Evolutionary conservation across 2,888 invertebrate species (phyloP), one percentile per base, ranked within the genome.

Genomic region (Nomada flava): DNA sequence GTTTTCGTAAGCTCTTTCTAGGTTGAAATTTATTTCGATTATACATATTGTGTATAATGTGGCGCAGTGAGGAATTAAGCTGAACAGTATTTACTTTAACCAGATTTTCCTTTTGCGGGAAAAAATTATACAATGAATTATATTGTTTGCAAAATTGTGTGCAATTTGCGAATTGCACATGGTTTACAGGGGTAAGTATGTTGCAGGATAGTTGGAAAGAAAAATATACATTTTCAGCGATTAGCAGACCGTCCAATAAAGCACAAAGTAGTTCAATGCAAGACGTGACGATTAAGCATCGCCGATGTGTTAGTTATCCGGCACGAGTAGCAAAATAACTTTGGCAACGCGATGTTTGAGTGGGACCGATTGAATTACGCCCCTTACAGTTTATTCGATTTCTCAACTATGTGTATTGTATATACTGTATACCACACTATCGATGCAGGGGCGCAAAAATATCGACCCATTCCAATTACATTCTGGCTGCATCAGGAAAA

Each of bases 261-360:
- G 79, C 86, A 84, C 84, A 87, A 83, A 82, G 84, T 86, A 88
- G 86, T 85, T 86, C 83, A 75, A 79, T 76, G 79, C 77, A 83
- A 78, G 80, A 91, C 91, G 91, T 89, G 91, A 90, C 88, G 91
- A 91, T 91, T 88, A 90, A 89, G 88, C 88, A 84, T 74, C 76
- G 85, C 7, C 68, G 74, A 83, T 92, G 91, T 91, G 92, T 91
- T 74, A 88, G 86, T 87, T 90, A 90, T 88, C 84, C 87, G 90
- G 89, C 91, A 91, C 91, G 91, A 88, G 86, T 88, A 87, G 85
- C 80, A 78, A 85, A 90, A 90, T 89, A 90, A 90, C 90, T 91
- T 87, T 72, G 85, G 80, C 83, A 81, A 87, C 81, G 87, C 86
- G 87, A 88, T 86, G 78, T 79, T 85, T 82, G 68, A 82, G 82